Percentiles rank a stretch among this genome's conserved stretches.
phyloP scores from a whole-genome alignment of 2,113 vertebrate genomes.

The Illadopsis cleaveri region DNA sequence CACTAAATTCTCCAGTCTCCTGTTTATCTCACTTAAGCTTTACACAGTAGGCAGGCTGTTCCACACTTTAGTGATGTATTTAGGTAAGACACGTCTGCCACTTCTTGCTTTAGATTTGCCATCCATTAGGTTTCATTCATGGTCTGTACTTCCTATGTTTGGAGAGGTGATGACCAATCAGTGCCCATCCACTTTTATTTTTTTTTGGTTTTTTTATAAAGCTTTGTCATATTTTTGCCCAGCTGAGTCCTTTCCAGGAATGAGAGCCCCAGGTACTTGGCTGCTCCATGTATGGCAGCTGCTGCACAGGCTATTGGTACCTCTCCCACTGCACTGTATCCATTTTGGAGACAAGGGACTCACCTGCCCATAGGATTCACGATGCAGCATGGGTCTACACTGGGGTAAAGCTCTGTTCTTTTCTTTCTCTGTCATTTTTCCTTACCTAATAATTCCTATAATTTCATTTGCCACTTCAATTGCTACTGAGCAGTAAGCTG shows the following conservation, averaged over 20 bases:
- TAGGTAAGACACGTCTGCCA: background rate
- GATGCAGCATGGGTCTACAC: background rate
- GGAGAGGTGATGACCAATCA: background rate
- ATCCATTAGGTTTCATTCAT: background rate
- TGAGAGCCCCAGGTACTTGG: accelerated
- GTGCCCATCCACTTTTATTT: background rate
- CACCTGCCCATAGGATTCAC: background rate
- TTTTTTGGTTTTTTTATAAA: background rate
- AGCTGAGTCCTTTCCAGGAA: background rate
- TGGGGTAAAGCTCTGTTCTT: background rate
- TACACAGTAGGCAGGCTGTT: background rate
- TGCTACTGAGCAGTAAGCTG: background rate
- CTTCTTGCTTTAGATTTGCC: background rate
- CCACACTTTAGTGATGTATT: background rate
- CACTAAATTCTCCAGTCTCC: background rate
- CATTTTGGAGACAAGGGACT: background rate
- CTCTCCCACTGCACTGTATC: background rate
- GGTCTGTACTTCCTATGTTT: background rate
- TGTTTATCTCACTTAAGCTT: background rate
- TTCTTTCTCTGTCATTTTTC: background rate
- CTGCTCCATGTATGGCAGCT: background rate
- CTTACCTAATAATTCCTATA: background rate
- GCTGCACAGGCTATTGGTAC: accelerated
- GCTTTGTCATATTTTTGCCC: background rate
- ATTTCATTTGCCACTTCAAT: background rate